phyloP scores from a whole-genome alignment of 2,113 vertebrate species.

The Chloebia gouldiae region DNA sequence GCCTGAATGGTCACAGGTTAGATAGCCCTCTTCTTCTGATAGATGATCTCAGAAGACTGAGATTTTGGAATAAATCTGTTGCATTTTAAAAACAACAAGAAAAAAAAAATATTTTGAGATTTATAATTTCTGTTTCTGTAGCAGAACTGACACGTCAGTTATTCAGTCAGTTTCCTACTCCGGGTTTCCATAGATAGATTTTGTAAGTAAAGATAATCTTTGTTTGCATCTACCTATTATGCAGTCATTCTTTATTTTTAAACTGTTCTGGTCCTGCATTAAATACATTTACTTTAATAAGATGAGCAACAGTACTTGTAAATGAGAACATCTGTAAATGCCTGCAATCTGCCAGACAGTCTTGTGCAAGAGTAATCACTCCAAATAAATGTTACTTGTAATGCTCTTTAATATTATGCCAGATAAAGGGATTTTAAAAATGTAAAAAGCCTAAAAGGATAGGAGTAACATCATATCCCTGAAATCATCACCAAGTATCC shows the following conservation, averaged over 20 bases:
- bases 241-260: neutral
- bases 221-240: neutral
- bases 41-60: neutral
- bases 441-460: neutral
- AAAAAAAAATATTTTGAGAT: neutral
- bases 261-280: neutral
- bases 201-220: neutral
- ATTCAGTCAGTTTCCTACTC: neutral
- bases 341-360: neutral
- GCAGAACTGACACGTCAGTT: neutral
- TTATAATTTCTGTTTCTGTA: neutral
- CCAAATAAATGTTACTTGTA: neutral
- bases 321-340: constrained; percentile 34
- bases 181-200: neutral
- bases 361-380: neutral
- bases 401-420: neutral
- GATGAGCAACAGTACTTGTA: neutral
- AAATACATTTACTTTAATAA: neutral
- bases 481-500: neutral
- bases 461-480: neutral
- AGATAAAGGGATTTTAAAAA: neutral
- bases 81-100: neutral
- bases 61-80: neutral
- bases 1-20: neutral
- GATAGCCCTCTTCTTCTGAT: neutral